A percentile compares a stretch with the other conserved stretches of the same genome.
Evolutionary conservation across 64 coral and sea anemone genomes (phyloP).

Genomic region (Trachythela sp.): DNA sequence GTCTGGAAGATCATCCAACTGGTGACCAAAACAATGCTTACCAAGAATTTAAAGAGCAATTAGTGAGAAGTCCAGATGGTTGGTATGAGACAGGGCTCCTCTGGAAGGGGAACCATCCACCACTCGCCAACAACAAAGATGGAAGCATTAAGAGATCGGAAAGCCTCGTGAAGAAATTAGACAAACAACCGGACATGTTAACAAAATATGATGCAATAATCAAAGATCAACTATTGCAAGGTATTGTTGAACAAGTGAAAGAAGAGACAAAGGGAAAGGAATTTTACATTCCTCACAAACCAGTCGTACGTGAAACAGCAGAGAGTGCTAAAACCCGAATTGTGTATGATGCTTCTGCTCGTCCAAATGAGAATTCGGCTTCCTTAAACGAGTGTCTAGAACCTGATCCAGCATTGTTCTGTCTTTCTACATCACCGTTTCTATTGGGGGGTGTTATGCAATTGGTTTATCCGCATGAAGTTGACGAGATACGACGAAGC

Average conservation of each 20-base stretch:
- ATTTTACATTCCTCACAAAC: constrained; percentile 48
- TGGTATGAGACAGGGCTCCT: constrained; percentile 59
- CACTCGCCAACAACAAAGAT: neutral
- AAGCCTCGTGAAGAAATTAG: neutral
- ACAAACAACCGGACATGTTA: neutral
- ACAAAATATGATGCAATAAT: neutral
- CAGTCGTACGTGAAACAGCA: constrained; percentile 21
- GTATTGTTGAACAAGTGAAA: constrained; percentile 31
- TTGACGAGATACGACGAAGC: constrained; percentile 44
- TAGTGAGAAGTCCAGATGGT: constrained; percentile 14
- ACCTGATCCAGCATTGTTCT: constrained; percentile 39
- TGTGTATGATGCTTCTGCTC: constrained; percentile 29
- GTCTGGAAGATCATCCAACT: neutral
- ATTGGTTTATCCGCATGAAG: constrained; percentile 26
- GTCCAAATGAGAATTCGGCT: neutral
- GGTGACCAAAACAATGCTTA: neutral
- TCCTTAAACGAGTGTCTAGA: constrained; percentile 49
- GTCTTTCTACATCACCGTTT: neutral
- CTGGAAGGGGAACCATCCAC: constrained; percentile 13
- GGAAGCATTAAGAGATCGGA: neutral
- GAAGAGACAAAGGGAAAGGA: constrained; percentile 20
- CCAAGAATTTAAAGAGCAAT: constrained; percentile 44
- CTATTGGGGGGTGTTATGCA: constrained; percentile 10
- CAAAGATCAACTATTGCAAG: constrained; percentile 31
- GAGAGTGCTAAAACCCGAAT: constrained; percentile 27